Conservation (phyloP, 1,140 invertebrate species). For the Trachymyrmex septentrionalis region DNA sequence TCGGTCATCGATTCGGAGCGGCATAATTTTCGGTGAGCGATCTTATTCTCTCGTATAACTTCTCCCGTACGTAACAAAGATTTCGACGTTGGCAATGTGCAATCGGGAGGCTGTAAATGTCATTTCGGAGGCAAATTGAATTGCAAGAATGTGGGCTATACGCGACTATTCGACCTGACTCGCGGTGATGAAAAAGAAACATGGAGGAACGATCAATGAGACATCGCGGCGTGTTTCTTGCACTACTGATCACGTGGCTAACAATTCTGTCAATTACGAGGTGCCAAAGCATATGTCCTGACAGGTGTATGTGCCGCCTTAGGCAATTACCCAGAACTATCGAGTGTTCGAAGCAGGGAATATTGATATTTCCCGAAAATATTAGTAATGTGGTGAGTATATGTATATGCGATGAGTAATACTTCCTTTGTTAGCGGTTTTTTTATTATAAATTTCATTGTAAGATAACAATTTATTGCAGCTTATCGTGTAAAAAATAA, state of each 20-base stretch:
- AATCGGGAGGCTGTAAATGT: background rate
- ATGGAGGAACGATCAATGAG: conserved; percentile 51
- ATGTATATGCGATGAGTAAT: conserved; percentile 1
- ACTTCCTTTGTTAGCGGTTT: background rate
- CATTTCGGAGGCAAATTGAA: background rate
- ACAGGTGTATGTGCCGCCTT: conserved; percentile 75
- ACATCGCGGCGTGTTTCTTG: background rate
- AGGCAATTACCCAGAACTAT: conserved; percentile 69
- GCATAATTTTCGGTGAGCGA: background rate
- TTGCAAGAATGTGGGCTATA: conserved; percentile 46
- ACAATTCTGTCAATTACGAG: conserved; percentile 29
- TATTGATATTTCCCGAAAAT: conserved; percentile 76
- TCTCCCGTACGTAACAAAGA: background rate
- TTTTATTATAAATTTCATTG: background rate
- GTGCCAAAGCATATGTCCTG: conserved; percentile 69
- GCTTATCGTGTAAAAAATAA: background rate
- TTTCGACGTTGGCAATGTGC: background rate
- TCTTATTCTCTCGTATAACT: background rate
- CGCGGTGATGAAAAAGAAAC: conserved; percentile 21
- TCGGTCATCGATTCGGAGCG: conserved; percentile 47
- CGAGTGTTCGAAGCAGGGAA: conserved; percentile 70
- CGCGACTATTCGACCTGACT: conserved; percentile 31
- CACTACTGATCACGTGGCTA: conserved; percentile 17
- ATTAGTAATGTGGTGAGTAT: conserved; percentile 75
- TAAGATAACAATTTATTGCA: background rate